A percentile compares a stretch with the other conserved stretches of the same genome.
phyloP scores from a whole-genome alignment of 2,113 vertebrate genomes.

The Mastomys natalensis region DNA sequence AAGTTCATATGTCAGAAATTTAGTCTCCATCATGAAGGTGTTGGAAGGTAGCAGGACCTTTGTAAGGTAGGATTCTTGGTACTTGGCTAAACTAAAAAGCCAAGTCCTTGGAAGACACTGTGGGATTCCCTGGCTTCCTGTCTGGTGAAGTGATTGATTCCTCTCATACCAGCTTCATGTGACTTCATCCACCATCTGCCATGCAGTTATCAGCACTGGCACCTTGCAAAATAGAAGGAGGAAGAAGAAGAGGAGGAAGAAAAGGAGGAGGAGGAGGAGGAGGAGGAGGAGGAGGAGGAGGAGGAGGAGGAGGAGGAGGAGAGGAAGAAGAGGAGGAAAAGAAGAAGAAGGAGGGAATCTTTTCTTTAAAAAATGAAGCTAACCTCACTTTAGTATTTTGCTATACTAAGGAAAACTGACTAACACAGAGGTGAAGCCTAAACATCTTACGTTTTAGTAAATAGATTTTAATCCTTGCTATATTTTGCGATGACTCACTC shows the following conservation, averaged over 20 bases:
- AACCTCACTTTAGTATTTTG: background rate
- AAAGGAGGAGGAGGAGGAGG: too few relatives aligned
- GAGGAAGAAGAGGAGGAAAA: too few relatives aligned
- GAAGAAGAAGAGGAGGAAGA: too few relatives aligned
- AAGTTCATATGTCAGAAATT: background rate
- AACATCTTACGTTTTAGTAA: constrained; percentile 24
- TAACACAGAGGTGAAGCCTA: constrained; percentile 2
- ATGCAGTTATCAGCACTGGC: background rate
- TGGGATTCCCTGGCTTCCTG: background rate
- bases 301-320: too few relatives aligned
- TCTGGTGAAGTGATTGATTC: background rate
- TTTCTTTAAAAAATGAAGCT: background rate
- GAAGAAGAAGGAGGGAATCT: background rate
- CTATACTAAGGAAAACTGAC: background rate
- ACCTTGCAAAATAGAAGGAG: background rate
- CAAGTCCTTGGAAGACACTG: background rate
- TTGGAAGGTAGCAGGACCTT: background rate
- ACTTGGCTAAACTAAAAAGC: background rate
- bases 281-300: too few relatives aligned
- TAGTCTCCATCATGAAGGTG: background rate
- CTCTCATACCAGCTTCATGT: background rate
- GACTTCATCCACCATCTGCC: background rate
- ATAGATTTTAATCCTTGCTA: background rate
- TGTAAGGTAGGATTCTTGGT: background rate
- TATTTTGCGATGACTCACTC: constrained; percentile 13